phyloP scores from a whole-genome alignment of 2,888 invertebrate genomes.

The Colletes collaris region DNA sequence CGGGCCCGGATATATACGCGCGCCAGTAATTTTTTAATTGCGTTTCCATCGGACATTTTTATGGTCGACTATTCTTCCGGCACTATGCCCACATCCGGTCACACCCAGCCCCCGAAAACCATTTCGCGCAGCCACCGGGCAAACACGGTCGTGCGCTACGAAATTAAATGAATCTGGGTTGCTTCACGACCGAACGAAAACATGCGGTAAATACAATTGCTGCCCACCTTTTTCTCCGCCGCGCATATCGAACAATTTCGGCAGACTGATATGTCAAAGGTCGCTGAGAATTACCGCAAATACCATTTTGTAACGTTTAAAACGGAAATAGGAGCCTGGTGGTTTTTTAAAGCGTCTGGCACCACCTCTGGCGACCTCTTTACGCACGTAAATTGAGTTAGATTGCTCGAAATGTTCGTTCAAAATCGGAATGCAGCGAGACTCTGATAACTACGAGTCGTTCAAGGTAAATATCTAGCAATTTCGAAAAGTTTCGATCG shows the following conservation, averaged over 20 bases:
- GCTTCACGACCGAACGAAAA: slow-evolving; percentile 50
- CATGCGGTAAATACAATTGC: slow-evolving; percentile 57
- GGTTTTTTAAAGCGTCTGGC: no score
- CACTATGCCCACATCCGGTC: slow-evolving; percentile 45
- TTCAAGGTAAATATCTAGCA: neutral
- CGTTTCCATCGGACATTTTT: slow-evolving; percentile 72
- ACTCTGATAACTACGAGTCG: neutral
- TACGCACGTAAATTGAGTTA: no score
- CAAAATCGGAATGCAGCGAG: no score
- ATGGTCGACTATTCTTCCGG: slow-evolving; percentile 66
- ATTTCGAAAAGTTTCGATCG: neutral
- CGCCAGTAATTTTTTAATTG: slow-evolving; percentile 71
- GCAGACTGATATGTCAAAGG: neutral
- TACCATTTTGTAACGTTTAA: no score
- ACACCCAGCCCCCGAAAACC: slow-evolving; percentile 10
- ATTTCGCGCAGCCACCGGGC: slow-evolving; percentile 36
- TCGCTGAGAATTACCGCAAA: neutral
- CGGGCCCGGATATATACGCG: slow-evolving; percentile 60
- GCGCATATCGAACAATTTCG: no score
- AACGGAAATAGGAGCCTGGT: no score
- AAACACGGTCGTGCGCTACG: slow-evolving; percentile 19
- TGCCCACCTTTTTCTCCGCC: neutral
- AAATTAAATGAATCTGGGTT: slow-evolving; percentile 68
- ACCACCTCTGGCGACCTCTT: no score
- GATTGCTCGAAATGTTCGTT: no score